These are phyloP conservation scores for Cephalopterus ornatus DNA, from an alignment of 2,113 vertebrate genomes.

Conservation along the genomic window DNA sequence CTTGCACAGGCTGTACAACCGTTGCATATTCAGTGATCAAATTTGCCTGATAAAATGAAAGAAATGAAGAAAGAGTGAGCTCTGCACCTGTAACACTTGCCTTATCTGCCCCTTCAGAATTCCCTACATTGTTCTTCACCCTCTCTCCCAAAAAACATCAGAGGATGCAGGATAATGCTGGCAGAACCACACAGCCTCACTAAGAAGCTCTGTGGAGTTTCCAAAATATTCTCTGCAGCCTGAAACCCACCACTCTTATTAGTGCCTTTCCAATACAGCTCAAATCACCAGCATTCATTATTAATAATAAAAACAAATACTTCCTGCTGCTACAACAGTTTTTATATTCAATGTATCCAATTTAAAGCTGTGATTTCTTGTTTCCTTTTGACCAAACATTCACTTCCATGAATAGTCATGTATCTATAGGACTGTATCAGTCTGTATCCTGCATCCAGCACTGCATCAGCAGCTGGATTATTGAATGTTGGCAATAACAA, in stretches of 20 bases:
- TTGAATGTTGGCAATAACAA: background rate
- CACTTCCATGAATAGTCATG: background rate
- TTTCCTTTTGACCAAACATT: background rate
- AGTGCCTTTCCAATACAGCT: background rate
- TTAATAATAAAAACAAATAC: background rate
- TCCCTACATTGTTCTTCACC: background rate
- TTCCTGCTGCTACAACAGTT: background rate
- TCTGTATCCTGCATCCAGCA: background rate
- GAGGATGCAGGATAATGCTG: background rate
- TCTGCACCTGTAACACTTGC: fast-evolving
- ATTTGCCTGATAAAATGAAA: conserved; percentile 79
- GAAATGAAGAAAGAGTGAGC: background rate
- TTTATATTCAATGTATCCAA: background rate
- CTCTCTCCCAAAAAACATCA: fast-evolving
- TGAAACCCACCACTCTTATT: background rate
- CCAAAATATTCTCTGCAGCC: background rate
- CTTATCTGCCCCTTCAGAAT: background rate
- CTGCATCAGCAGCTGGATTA: background rate
- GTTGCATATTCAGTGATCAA: conserved; percentile 89
- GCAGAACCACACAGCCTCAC: background rate
- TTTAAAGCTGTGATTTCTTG: background rate
- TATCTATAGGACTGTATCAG: fast-evolving
- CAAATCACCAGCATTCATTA: background rate
- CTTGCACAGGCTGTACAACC: conserved; percentile 90
- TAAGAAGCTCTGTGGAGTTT: background rate